Percentiles rank a stretch among this genome's conserved stretches.
Evolutionary conservation across 2,113 vertebrate species (phyloP).

Genomic region (Hippotragus niger): DNA sequence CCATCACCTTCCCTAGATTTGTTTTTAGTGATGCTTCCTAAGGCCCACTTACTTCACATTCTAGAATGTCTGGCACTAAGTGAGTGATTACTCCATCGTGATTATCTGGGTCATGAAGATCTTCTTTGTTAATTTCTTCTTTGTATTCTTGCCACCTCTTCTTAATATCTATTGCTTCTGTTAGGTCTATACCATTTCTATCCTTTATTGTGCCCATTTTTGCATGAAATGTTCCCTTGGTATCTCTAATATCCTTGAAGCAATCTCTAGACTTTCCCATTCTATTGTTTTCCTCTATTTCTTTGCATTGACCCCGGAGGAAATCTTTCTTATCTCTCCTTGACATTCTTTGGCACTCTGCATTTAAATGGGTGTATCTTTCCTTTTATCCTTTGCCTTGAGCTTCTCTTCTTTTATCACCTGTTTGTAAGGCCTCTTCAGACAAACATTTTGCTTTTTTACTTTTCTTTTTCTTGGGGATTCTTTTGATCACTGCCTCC

Average conservation of each 20-base stretch:
- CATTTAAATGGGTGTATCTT: not conserved
- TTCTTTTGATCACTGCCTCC: not conserved
- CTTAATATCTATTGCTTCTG: not conserved
- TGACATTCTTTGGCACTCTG: not conserved
- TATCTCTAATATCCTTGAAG: not conserved
- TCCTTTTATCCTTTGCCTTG: not conserved
- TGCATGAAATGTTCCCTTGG: not conserved
- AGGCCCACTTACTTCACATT: not conserved
- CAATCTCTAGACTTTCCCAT: not conserved
- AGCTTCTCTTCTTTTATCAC: not conserved
- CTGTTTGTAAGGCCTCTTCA: not conserved
- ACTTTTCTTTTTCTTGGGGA: too few relatives aligned
- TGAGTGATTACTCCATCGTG: not conserved
- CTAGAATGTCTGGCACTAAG: not conserved
- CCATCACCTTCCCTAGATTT: not conserved
- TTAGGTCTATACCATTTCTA: not conserved
- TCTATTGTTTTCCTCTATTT: not conserved
- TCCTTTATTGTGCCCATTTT: not conserved
- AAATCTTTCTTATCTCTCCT: not conserved
- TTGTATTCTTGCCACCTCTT: not conserved
- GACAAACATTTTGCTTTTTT: not conserved
- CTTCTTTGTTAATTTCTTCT: not conserved
- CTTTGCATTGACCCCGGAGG: not conserved
- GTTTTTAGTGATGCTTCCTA: not conserved
- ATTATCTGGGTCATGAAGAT: not conserved